Conservation (phyloP, 2,113 vertebrate genomes). For the Pagrus major region DNA sequence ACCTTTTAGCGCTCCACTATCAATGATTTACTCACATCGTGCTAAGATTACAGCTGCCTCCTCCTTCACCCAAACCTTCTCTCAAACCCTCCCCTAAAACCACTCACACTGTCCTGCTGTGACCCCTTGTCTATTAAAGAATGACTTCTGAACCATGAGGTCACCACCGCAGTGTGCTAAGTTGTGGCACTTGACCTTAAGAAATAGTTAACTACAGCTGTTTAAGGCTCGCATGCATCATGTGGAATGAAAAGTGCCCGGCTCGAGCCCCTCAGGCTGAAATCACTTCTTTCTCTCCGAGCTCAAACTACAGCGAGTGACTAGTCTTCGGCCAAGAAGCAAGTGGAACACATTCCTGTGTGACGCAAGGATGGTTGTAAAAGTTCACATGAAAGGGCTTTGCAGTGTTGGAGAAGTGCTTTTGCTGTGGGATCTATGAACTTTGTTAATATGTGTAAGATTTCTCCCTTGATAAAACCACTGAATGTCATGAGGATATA, state of each 20-base stretch:
- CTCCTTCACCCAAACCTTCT: conserved; percentile 31
- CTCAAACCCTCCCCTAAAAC: neutral
- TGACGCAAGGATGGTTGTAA: conserved; percentile 36
- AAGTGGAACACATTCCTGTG: conserved; percentile 52
- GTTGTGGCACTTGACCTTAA: conserved; percentile 39
- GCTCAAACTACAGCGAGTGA: neutral
- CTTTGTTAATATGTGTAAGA: conserved; percentile 9
- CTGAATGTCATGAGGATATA: neutral
- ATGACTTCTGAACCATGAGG: conserved; percentile 28
- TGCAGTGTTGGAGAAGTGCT: neutral
- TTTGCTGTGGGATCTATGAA: neutral
- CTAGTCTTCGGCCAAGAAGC: conserved; percentile 6
- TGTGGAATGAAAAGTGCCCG: conserved; percentile 30
- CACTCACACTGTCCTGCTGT: neutral
- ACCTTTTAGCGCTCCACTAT: conserved; percentile 64
- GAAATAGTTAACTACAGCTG: conserved; percentile 18
- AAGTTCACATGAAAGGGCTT: conserved; percentile 36
- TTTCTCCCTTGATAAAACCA: neutral
- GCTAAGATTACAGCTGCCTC: conserved; percentile 68
- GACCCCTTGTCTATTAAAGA: conserved; percentile 24
- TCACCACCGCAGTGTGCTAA: neutral
- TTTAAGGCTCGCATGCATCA: conserved; percentile 6
- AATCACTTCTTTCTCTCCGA: neutral
- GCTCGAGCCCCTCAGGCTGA: conserved; percentile 6
- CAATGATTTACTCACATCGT: conserved; percentile 77